A percentile compares a stretch with the other conserved stretches of the same genome.
Evolutionary conservation across 2,113 vertebrate genomes (phyloP).

Genomic region (Callaeas wilsoni): DNA sequence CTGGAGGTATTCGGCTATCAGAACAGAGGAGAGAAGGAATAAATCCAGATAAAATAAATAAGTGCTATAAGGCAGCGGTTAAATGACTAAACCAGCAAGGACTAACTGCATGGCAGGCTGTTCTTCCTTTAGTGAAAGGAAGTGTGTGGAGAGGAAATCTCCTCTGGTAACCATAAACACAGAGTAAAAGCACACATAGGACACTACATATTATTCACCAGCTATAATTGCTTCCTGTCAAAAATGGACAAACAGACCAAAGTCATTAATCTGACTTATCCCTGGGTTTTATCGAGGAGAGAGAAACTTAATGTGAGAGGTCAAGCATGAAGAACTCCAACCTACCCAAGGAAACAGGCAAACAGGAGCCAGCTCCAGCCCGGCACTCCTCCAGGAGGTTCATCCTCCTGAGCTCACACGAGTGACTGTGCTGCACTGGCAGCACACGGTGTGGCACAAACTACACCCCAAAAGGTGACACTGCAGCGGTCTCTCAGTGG

Average conservation of each 20-base stretch:
- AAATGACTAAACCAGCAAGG: conserved; percentile 42
- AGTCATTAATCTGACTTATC: conserved; percentile 33
- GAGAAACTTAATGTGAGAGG: neutral
- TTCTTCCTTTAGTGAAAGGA: neutral
- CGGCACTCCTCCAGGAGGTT: neutral
- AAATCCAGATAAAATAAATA: conserved; percentile 27
- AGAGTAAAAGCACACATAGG: conserved; percentile 24
- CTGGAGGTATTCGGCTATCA: neutral
- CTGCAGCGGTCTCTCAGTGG: neutral
- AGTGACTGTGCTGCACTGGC: accelerated
- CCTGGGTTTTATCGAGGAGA: neutral
- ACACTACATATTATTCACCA: neutral
- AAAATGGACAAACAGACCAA: conserved; percentile 26
- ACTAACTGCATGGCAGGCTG: neutral
- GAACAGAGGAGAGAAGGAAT: conserved; percentile 12
- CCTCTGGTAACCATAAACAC: conserved; percentile 30
- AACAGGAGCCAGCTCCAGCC: neutral
- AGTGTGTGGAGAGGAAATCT: conserved; percentile 23
- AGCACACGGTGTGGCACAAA: accelerated
- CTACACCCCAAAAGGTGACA: neutral
- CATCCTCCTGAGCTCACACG: accelerated
- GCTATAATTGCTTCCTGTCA: conserved; percentile 26
- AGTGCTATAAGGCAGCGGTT: neutral
- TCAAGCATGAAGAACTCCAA: neutral
- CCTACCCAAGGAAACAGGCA: neutral